These are phyloP conservation scores for Panagrolaimus sp. DNA, from an alignment of 1,140 invertebrate species.

Conservation along the genomic window DNA sequence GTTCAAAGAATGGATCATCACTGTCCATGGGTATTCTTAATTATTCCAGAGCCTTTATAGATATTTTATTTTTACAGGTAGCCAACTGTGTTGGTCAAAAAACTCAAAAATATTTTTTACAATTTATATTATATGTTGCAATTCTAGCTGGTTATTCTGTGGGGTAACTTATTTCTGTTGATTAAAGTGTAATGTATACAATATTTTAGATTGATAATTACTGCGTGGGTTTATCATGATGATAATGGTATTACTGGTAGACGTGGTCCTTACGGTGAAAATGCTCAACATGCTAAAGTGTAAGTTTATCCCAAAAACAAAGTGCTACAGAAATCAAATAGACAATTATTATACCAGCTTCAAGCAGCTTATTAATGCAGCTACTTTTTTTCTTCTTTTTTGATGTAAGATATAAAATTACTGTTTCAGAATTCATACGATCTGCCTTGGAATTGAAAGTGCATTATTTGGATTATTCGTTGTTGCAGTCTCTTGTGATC, in stretches of 20 bases:
- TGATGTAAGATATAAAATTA: not conserved
- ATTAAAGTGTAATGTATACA: conserved; percentile 19
- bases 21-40: conserved; percentile 4
- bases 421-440: conserved; percentile 72
- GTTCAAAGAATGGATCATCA: conserved; percentile 13
- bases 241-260: conserved; percentile 65
- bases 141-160: conserved; percentile 49
- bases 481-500: conserved; percentile 78
- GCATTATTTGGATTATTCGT: conserved; percentile 82
- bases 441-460: conserved; percentile 75
- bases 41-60: not conserved
- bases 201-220: conserved; percentile 42
- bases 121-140: conserved; percentile 72
- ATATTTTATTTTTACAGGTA: conserved; percentile 65
- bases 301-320: conserved; percentile 17
- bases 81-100: conserved; percentile 88
- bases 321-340: too few species aligned
- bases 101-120: conserved; percentile 88
- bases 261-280: conserved; percentile 68
- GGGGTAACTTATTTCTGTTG: conserved; percentile 33
- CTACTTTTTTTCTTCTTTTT: too few species aligned
- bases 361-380: too few species aligned
- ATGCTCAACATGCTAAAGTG: conserved; percentile 62
- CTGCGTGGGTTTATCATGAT: conserved; percentile 48
- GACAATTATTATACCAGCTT: too few species aligned